A percentile compares a stretch with the other conserved stretches of the same genome.
phyloP scores from a whole-genome alignment of 2,113 vertebrate species.

The Opisthocomus hoazin region DNA sequence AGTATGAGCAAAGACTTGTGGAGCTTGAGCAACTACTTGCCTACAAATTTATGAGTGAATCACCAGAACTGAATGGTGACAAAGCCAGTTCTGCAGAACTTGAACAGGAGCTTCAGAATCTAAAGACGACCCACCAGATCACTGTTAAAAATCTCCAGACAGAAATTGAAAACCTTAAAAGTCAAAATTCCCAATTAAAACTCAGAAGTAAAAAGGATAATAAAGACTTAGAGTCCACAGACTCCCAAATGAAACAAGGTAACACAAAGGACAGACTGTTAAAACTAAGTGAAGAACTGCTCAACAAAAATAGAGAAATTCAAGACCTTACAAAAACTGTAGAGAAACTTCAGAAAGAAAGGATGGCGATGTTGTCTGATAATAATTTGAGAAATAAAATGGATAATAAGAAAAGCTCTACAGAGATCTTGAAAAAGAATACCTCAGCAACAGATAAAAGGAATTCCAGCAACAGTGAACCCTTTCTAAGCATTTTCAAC shows the following conservation, averaged over 20 bases:
- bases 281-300: constrained; percentile 82
- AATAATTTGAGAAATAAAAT: constrained; percentile 44
- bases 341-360: constrained; percentile 87
- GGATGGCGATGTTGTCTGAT: constrained; percentile 73
- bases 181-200: constrained; percentile 72
- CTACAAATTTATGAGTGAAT: constrained; percentile 44
- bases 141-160: constrained; percentile 72
- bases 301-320: constrained; percentile 78
- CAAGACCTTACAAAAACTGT: constrained; percentile 86
- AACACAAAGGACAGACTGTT: constrained; percentile 70
- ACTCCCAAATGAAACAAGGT: constrained; percentile 72
- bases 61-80: constrained; percentile 5
- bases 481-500: constrained; percentile 45
- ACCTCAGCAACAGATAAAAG: neutral
- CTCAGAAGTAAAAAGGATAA: constrained; percentile 43
- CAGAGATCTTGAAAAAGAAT: constrained; percentile 35
- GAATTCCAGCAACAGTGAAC: neutral
- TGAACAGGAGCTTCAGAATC: constrained; percentile 71
- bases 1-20: constrained; percentile 85
- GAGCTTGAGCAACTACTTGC: constrained; percentile 82
- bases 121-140: constrained; percentile 66
- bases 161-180: constrained; percentile 71
- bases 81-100: constrained; percentile 35
- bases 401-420: neutral
- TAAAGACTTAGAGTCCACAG: constrained; percentile 51